These are phyloP conservation scores for Esox niger DNA, from an alignment of 2,113 vertebrate species.

Conservation along the genomic window DNA sequence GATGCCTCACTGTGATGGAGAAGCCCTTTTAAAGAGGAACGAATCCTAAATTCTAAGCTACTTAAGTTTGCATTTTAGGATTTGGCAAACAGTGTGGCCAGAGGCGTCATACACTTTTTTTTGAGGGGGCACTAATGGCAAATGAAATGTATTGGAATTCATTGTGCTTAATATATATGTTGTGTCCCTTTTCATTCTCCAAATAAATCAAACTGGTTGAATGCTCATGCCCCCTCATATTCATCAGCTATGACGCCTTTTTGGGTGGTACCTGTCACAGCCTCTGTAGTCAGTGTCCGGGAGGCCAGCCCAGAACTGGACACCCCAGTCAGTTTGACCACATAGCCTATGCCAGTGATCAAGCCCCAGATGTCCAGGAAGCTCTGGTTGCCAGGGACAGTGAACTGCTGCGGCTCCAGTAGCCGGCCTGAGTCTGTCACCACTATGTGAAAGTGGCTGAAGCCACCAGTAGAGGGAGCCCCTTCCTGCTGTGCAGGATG, in stretches of 20 bases:
- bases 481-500: slow-evolving; percentile 32
- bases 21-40: not conserved
- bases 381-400: slow-evolving; percentile 68
- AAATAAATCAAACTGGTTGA: too few relatives aligned
- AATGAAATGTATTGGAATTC: too few relatives aligned
- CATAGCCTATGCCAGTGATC: slow-evolving; percentile 80
- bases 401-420: slow-evolving; percentile 85
- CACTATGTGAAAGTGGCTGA: slow-evolving; percentile 87
- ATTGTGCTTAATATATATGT: too few relatives aligned
- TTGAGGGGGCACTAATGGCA: too few relatives aligned
- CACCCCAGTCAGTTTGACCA: slow-evolving; percentile 84
- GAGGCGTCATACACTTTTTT: too few relatives aligned
- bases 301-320: slow-evolving; percentile 83
- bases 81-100: not conserved
- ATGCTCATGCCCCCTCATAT: too few relatives aligned
- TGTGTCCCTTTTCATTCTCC: too few relatives aligned
- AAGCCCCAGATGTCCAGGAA: slow-evolving; percentile 73
- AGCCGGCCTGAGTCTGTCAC: slow-evolving; percentile 94
- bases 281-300: slow-evolving; percentile 86
- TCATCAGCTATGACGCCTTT: too few relatives aligned
- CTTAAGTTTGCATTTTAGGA: not conserved
- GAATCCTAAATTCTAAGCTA: not conserved
- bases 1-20: slow-evolving; percentile 5
- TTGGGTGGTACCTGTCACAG: slow-evolving; percentile 86
- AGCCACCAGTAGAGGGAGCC: slow-evolving; percentile 61